Conservation (phyloP, 2,797 vertebrate species). For the Sebastes steindachneri region DNA sequence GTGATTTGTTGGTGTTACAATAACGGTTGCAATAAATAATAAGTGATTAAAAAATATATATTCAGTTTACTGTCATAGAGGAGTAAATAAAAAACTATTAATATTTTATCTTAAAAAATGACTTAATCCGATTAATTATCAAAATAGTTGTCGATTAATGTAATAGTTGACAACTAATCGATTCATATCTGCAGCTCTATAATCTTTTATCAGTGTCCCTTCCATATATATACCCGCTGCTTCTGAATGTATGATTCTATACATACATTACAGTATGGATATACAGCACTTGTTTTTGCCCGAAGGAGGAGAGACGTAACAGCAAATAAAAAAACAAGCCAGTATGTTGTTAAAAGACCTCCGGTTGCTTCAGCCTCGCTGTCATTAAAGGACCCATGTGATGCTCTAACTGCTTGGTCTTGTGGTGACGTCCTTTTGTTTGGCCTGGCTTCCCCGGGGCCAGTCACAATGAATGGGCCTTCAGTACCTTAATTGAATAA, state of each 20-base stretch:
- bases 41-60: too few relatives aligned
- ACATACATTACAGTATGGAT: background rate
- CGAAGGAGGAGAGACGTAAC: background rate
- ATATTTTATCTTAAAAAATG: too few relatives aligned
- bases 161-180: too few relatives aligned
- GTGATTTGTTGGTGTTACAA: too few relatives aligned
- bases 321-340: background rate
- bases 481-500: constrained; percentile 52
- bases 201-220: background rate
- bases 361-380: constrained; percentile 15
- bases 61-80: too few relatives aligned
- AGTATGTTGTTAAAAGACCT: constrained; percentile 1
- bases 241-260: background rate
- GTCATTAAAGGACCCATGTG: constrained; percentile 52
- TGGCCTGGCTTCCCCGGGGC: constrained; percentile 37
- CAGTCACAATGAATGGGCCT: constrained; percentile 45
- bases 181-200: background rate
- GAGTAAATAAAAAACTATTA: too few relatives aligned
- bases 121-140: too few relatives aligned
- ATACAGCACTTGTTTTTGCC: background rate
- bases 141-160: too few relatives aligned
- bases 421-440: constrained; percentile 41
- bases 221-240: background rate
- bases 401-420: constrained; percentile 42
- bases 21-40: too few relatives aligned